Percentiles rank a stretch among this genome's conserved stretches.
Conservation (phyloP, 2,888 invertebrate genomes). For the Colostygia pectinataria region DNA sequence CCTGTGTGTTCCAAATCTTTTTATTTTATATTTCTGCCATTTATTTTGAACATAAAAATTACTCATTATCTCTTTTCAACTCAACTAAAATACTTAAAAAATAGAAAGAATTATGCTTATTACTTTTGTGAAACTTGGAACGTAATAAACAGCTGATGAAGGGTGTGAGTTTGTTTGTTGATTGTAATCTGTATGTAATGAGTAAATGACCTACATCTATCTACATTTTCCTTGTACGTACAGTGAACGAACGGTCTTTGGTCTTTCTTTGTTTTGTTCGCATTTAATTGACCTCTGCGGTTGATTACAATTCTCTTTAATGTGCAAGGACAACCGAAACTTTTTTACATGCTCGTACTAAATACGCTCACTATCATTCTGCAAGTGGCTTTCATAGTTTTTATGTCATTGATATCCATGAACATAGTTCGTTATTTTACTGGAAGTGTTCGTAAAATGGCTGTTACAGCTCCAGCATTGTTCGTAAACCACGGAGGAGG, state of each 20-base stretch:
- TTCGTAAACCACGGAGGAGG: slow-evolving; percentile 78
- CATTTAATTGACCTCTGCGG: slow-evolving; percentile 19
- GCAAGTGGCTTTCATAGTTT: slow-evolving; percentile 69
- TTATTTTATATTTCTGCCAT: no score
- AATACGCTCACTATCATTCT: slow-evolving; percentile 68
- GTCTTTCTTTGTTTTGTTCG: slow-evolving; percentile 6
- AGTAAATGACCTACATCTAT: slow-evolving; percentile 21
- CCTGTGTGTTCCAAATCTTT: no score
- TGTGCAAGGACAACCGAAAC: slow-evolving; percentile 35
- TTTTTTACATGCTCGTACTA: slow-evolving; percentile 68
- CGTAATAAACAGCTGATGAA: slow-evolving; percentile 30
- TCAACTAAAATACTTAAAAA: background rate
- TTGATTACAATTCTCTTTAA: slow-evolving; percentile 36
- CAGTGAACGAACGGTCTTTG: no score
- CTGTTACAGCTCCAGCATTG: slow-evolving; percentile 66
- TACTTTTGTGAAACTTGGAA: slow-evolving; percentile 11
- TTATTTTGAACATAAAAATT: no score
- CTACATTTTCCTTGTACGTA: slow-evolving; percentile 13
- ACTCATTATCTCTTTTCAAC: slow-evolving; percentile 21
- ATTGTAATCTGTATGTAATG: background rate
- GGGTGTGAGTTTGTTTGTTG: background rate
- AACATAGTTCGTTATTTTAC: slow-evolving; percentile 69
- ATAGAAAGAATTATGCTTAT: background rate
- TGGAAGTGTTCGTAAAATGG: slow-evolving; percentile 60
- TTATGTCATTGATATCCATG: slow-evolving; percentile 73